Base-by-base conservation (phyloP, 2,113 vertebrate genomes). In the Phrynosoma blainvillii region DNA sequence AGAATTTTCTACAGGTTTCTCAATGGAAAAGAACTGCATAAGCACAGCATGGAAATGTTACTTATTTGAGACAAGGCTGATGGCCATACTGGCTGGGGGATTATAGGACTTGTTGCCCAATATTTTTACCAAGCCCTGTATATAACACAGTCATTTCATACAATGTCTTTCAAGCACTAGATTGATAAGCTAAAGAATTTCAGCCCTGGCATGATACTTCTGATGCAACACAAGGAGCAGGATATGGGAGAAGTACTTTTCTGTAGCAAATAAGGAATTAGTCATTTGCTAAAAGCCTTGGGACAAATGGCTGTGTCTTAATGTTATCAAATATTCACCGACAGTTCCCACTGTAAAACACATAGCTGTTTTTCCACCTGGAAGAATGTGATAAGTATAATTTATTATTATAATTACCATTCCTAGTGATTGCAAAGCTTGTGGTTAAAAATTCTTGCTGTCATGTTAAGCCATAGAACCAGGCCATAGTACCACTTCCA, bases 311-410 rank as follows among this genome's bases (percentile, higher is more conserved):
- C 59, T 74, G 21, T 56, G 59, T 27, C 62, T 87, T 84, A 87
- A 42, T 30, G 59, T 81, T 84, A 81, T 75, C 82, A 77, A 84
- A n/a, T 47, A 65, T 87, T 87, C 47, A 21, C 52, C 56, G 27
- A 42, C 71, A n/a, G 52, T 74, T 80, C 47, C 80, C 84, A 52
- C 86, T 87, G 79, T 59, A 76, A 62, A 84, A 81, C 77, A 73
- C 71, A 84, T 8, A 68, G 59, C 56, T 80, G 59, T 65, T 13
- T 74, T 79, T 87, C 70, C 86, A 85, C 82, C 89, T 87, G 86
- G 86, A 84, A 90, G 47, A 87, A 76, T 66, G 18, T 81, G 89
- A 90, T 90, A 90, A 90, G 89, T 87, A 42, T 56, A 75, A 80
- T 79, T 79, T 84, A 90, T 56, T 84, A n/a, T 87, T 84, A 81